phyloP scores from a whole-genome alignment of 1,140 invertebrate species.

The Zaprionus davidi region DNA sequence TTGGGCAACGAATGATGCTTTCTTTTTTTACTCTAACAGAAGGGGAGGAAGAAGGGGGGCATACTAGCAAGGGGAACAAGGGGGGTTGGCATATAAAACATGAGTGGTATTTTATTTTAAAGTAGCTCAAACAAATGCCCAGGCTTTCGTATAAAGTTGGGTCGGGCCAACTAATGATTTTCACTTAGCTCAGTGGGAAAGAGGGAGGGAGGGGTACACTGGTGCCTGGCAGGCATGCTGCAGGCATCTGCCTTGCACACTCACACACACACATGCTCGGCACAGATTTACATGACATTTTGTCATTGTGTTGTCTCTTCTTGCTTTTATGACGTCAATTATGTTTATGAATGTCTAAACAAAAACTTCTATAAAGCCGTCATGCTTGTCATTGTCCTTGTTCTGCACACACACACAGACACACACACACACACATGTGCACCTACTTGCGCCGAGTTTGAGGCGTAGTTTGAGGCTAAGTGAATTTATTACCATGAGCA shows the following conservation, averaged over 20 bases:
- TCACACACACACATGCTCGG: conserved; percentile 41
- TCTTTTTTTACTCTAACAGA: conserved; percentile 13
- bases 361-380: conserved; percentile 76
- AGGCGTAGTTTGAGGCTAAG: conserved; percentile 74
- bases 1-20: conserved; percentile 46
- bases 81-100: conserved; percentile 60
- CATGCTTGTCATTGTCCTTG: conserved; percentile 51
- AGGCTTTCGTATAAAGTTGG: conserved; percentile 72
- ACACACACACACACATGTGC: not conserved
- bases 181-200: conserved; percentile 54
- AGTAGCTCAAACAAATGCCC: conserved; percentile 75
- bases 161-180: conserved; percentile 73
- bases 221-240: conserved; percentile 2
- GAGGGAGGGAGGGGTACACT: not conserved
- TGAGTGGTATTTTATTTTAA: conserved; percentile 79
- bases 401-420: conserved; percentile 25
- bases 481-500: conserved; percentile 81
- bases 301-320: conserved; percentile 68
- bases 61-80: not conserved
- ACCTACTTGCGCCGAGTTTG: not conserved
- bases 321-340: conserved; percentile 81
- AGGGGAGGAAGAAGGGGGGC: not conserved
- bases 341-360: conserved; percentile 83
- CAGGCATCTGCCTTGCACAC: not conserved
- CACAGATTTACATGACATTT: conserved; percentile 81